Evolutionary conservation across 2,797 vertebrate genomes (phyloP).

Genomic region (Cossypha heuglini): DNA sequence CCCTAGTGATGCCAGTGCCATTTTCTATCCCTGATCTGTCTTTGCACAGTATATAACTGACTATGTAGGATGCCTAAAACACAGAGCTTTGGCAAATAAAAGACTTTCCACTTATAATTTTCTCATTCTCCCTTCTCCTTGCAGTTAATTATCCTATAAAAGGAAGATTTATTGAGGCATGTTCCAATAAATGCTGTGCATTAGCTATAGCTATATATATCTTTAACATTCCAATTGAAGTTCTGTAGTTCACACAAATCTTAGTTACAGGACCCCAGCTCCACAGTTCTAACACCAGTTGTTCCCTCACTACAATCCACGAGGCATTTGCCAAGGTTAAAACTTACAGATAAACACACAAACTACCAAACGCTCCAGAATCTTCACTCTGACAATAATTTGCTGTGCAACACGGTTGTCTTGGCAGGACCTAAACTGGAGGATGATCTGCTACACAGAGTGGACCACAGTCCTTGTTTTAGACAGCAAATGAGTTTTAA

Average conservation of each 20-base stretch:
- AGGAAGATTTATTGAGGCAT: slow-evolving; percentile 16
- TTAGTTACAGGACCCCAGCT: not conserved
- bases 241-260: not conserved
- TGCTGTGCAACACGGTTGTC: not conserved
- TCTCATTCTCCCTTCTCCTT: slow-evolving; percentile 22
- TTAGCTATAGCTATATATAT: slow-evolving; percentile 20
- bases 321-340: not conserved
- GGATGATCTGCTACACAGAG: not conserved
- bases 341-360: not conserved
- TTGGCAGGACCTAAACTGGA: not conserved
- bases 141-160: slow-evolving; percentile 36
- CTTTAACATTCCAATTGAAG: not conserved
- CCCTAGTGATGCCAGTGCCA: slow-evolving; percentile 32
- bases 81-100: slow-evolving; percentile 64
- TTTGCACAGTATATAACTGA: slow-evolving; percentile 30
- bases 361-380: not conserved
- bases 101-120: slow-evolving; percentile 66
- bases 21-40: slow-evolving; percentile 59
- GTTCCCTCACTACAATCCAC: not conserved
- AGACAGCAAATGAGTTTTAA: not conserved
- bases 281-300: not conserved
- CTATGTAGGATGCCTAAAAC: slow-evolving; percentile 46
- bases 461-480: not conserved
- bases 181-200: slow-evolving; percentile 38
- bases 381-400: not conserved